Conservation (phyloP, 1,140 invertebrate species). For the Platorchestia sp. region DNA sequence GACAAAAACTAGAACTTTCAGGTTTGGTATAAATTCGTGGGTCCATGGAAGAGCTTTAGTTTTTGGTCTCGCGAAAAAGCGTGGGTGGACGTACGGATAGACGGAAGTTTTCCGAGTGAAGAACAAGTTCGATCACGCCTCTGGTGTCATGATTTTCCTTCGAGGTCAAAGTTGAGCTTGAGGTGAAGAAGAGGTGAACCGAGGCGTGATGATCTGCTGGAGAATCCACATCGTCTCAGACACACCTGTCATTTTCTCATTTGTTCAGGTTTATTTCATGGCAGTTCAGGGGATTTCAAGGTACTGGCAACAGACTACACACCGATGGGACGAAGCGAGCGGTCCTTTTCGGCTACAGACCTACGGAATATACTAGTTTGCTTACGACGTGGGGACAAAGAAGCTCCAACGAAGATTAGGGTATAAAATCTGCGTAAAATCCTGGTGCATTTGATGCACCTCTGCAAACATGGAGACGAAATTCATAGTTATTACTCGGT, state of each 20-base stretch:
- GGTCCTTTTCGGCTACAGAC: background rate
- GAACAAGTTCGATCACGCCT: constrained; percentile 54
- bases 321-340: background rate
- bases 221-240: constrained; percentile 44
- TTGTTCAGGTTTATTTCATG: constrained; percentile 55
- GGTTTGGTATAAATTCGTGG: background rate
- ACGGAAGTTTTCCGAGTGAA: constrained; percentile 49
- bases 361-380: background rate
- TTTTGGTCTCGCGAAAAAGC: background rate
- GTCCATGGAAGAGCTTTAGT: background rate
- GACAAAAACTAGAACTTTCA: background rate
- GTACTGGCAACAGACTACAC: constrained; percentile 38
- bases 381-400: constrained; percentile 2
- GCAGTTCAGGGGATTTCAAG: constrained; percentile 39
- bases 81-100: background rate
- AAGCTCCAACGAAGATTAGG: background rate
- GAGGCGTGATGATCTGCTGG: constrained; percentile 47
- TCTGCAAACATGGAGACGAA: constrained; percentile 16
- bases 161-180: constrained; percentile 43
- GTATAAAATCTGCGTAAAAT: background rate
- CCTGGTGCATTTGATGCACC: constrained; percentile 32
- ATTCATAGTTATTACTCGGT: background rate
- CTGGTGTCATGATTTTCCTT: background rate
- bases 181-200: constrained; percentile 36
- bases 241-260: constrained; percentile 55